Evolutionary conservation across 1,140 invertebrate genomes (phyloP), one percentile per base, ranked within the genome.

Genomic region (Drosophila ambigua): DNA sequence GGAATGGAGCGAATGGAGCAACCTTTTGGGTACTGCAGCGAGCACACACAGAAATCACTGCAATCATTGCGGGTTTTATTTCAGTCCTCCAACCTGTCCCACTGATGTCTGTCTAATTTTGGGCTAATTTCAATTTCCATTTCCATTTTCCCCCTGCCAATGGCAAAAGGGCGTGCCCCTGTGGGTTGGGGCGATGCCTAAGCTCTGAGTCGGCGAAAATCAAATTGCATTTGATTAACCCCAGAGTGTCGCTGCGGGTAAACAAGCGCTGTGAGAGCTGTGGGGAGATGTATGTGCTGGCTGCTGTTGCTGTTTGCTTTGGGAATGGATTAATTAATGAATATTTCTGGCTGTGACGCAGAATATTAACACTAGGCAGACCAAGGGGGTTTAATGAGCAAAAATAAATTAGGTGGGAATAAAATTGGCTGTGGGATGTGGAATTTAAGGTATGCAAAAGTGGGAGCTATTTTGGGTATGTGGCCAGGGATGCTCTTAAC

Each of bases 61-160:
- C 60, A 55, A 26, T 24, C 51, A 23, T 44, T 57, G 52, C 31
- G 41, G 50, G 4, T 13, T 39, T 39, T 13, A 39, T 79, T 51
- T 61, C 48, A 73, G 50, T 73, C 58, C 11, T 39, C 63, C 74
- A 84, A 84, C 74, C 69, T 85, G 73, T 72, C 73, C 62, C 65
- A 61, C 24, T 59, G 57, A 64, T 64, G 78, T 85, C 73, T 74
- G 82, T 72, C 82, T 76, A 66, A 82, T 82, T 85, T 85, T 72
- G 54, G 71, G 69, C 82, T 85, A 87, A 85, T 85, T 85, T 85
- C 82, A 85, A 85, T 87, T 85, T 87, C 60, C 66, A 81, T 71
- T 65, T 55, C 63, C 61, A 69, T 69, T 69, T 69, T 20, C 24
- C 66, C 64, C 49, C 55, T 49, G 54, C 54, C 23, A 16, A 15